phyloP scores from a whole-genome alignment of 2,113 vertebrate species.

The Pedionomus torquatus region DNA sequence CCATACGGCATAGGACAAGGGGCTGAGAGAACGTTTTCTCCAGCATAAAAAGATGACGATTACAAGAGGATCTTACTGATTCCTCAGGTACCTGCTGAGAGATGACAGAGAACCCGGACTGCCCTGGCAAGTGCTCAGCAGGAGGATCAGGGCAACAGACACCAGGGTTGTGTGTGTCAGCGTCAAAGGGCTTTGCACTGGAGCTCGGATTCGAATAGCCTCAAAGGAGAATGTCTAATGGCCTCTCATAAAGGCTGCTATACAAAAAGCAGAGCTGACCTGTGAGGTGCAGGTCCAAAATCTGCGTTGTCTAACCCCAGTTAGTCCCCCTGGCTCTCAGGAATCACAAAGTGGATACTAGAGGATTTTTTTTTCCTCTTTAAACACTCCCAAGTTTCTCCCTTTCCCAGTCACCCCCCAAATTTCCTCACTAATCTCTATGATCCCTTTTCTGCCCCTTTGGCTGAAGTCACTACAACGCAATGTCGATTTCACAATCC shows the following conservation, averaged over 20 bases:
- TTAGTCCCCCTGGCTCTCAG: background rate
- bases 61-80: background rate
- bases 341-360: fast-evolving
- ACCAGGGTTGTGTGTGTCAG: background rate
- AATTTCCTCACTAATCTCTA: background rate
- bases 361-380: background rate
- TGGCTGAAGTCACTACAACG: background rate
- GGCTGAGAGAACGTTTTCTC: background rate
- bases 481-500: background rate
- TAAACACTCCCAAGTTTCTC: background rate
- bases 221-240: background rate
- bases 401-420: background rate
- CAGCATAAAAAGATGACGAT: background rate
- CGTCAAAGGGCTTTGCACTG: background rate
- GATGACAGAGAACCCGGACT: background rate
- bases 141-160: background rate
- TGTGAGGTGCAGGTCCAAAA: background rate
- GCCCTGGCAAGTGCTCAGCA: background rate
- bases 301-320: background rate
- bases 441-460: background rate
- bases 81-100: background rate
- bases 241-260: background rate
- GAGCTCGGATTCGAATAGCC: background rate
- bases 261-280: background rate
- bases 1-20: background rate